Base-by-base conservation (phyloP, 2,113 vertebrate species). In the Lasiurus cinereus region DNA sequence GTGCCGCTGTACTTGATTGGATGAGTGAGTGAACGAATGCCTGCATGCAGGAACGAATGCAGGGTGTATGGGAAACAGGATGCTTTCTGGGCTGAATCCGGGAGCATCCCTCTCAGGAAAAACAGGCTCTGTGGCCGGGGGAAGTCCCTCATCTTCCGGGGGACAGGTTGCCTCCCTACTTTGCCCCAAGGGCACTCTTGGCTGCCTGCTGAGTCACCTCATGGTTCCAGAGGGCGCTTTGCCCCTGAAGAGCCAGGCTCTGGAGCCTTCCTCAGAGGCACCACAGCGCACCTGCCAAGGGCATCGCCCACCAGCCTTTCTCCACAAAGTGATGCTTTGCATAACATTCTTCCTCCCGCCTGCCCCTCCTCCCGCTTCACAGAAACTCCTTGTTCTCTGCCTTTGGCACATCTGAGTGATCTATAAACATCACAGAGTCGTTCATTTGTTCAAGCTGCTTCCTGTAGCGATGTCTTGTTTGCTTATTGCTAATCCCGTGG, bases 371-470 rank as follows among this genome's bases (percentile, higher is more conserved):
- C 73, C 39, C 64, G 18, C 46, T 72, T 76, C 59, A 74, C 73
- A 89, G 85, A 90, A 96, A 93, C 48, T 87, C 66, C 56, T 87
- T 76, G 52, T 78, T 93, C 54, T 84, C 29, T 90, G 22, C 52
- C 56, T 73, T 66, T 67, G 82, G 90, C 62, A 73, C 8, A 2
- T 90, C 80, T 56, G 46, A 54, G 90, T 93, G 70, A 19, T 52
- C 67, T 85, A 64, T 62, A 93, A 87, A 39, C 73, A 89, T 62
- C 76, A 72, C 16, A 2, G 48, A 69, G n/a, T 77, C 94, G 80
- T 91, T 95, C 84, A 46, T 79, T 92, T 92, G 54, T 85, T 92
- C 84, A 85, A 77, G 31, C 27, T 50, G 67, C 59, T 96, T 93
- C 52, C 83, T 50, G 8, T 70, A 54, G 59, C 1, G 36, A 89